Evolutionary conservation across 2,888 invertebrate genomes (phyloP), one percentile per base, ranked within the genome.

Genomic region (Drosophila villosipedis): DNA sequence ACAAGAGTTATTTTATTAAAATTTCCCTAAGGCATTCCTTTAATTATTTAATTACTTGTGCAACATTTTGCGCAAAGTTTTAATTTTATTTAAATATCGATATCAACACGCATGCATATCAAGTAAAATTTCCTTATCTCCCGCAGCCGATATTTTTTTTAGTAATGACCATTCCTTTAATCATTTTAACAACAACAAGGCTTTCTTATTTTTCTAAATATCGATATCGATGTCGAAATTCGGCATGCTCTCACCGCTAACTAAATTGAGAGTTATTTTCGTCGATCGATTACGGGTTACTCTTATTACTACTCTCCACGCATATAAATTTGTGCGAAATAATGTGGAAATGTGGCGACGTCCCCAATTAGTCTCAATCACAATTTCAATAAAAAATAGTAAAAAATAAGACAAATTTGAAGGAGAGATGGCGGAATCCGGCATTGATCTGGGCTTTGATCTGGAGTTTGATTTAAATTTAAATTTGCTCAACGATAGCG

Each of bases 381-480:
- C 16, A 65, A 58, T 69, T 65, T 43, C 2, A 30, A 14, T 35
- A 37, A 39, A 58, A 61, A 5, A 35, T n/a, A 49, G 22, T 19
- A 22, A 37, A 35, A 58, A 22, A n/a, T 4, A 14, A 39, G 43
- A 49, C 49, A 9, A 9, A n/a, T 41, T 54, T 39, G 14, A 9
- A 22, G 28, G 28, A 64, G 78, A 71, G 52, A 93, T 93, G 93
- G 91, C 92, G 60, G 95, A 95, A 89, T 95, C 95, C 52, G 95
- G 95, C 37, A 95, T 95, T 79, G 95, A 95, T 92, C 94, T 95
- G 91, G 95, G 95, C 74, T 95, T 95, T 89, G 95, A 95, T 92
- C 94, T 95, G 73, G 94, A 95, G 73, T 94, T 92, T 68, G 92
- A 92, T 70, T 93, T 91, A 41, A 91, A 91, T 75, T 53, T 83